Evolutionary conservation across 37 sponge, comb jelly and placozoan species (phyloP).

Genomic region (Axinella damicornis): DNA sequence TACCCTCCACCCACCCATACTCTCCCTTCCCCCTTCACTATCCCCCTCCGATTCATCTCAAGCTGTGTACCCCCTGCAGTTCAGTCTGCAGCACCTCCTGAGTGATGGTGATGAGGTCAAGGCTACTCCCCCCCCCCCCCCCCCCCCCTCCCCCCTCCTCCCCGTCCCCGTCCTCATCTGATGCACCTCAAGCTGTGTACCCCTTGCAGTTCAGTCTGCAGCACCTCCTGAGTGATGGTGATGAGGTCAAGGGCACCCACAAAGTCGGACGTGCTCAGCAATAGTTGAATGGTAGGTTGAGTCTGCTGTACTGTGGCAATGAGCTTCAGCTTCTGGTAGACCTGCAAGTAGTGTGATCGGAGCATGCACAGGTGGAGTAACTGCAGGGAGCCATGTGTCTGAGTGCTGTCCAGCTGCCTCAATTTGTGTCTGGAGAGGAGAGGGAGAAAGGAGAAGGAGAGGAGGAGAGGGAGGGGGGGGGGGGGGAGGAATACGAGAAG

Average conservation of each 20-base stretch:
- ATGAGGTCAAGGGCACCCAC: constrained; percentile 97
- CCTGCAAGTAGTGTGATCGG: neutral
- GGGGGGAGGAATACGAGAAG: neutral
- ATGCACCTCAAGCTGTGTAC: constrained; percentile 89
- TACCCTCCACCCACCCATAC: no score
- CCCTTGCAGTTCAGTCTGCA: constrained; percentile 89
- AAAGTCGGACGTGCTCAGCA: constrained; percentile 90
- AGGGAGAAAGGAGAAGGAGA: neutral
- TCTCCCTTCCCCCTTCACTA: neutral
- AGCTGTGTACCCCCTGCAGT: constrained; percentile 85
- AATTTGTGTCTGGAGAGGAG: constrained; percentile 48
- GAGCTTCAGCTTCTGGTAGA: constrained; percentile 75
- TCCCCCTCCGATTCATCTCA: constrained; percentile 58
- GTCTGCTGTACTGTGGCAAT: constrained; percentile 93
- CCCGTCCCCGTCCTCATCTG: no score
- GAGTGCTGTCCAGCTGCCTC: constrained; percentile 16
- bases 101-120: constrained; percentile 95
- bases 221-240: constrained; percentile 90
- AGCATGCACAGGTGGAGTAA: constrained; percentile 32
- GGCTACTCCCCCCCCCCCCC: constrained; percentile 49
- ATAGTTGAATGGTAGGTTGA: constrained; percentile 96
- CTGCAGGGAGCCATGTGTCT: constrained; percentile 40
- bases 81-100: constrained; percentile 92
- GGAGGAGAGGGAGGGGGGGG: no score
- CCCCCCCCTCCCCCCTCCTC: neutral